Evolutionary conservation across 2,888 invertebrate species (phyloP).

Genomic region (Opisthograptis luteolata): DNA sequence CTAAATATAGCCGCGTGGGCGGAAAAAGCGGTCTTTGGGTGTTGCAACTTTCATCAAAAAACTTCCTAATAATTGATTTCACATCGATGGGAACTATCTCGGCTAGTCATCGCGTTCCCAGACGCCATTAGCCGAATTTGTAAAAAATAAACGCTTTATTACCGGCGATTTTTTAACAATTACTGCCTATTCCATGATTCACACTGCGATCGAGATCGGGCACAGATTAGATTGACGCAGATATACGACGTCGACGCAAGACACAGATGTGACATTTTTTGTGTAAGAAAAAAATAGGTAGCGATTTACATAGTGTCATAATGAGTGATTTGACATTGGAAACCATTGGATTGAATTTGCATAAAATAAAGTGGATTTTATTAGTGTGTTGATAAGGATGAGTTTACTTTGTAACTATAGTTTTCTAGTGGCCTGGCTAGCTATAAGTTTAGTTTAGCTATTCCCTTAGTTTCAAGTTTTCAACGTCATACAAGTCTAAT

Average conservation of each 20-base stretch:
- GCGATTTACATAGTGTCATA: too few species aligned
- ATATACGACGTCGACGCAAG: constrained; percentile 7
- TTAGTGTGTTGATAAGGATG: too few species aligned
- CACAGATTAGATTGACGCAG: constrained; percentile 17
- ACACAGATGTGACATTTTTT: neutral
- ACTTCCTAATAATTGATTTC: constrained; percentile 25
- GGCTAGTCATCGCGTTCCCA: constrained; percentile 36
- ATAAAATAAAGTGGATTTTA: too few species aligned
- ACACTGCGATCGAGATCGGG: constrained; percentile 23
- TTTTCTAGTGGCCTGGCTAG: too few species aligned
- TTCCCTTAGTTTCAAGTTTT: too few species aligned
- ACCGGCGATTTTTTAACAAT: constrained; percentile 34
- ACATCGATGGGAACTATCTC: constrained; percentile 27
- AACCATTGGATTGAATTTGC: too few species aligned
- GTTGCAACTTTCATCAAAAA: constrained; percentile 19
- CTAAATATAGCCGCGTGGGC: neutral
- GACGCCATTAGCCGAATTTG: constrained; percentile 31
- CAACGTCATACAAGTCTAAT: too few species aligned
- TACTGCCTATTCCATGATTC: constrained; percentile 30
- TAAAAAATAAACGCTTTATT: constrained; percentile 31
- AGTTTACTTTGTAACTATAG: too few species aligned
- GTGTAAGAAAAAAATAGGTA: neutral
- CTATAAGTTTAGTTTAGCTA: neutral
- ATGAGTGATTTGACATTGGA: too few species aligned
- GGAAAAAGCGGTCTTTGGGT: neutral